Base-by-base conservation (phyloP, 2,113 vertebrate genomes). In the Euleptes europaea region DNA sequence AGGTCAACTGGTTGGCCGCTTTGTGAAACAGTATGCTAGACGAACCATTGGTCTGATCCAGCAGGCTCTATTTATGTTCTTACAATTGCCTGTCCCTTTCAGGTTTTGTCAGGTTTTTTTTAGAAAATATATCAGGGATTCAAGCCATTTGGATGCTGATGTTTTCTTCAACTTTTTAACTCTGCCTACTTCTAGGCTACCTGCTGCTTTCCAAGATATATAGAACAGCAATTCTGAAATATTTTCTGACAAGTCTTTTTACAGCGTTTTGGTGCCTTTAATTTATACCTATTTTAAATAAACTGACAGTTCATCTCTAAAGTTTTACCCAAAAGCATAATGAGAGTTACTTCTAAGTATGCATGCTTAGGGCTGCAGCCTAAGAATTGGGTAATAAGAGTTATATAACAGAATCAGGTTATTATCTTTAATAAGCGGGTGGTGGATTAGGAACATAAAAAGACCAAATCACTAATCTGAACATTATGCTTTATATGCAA, bases 361-460 rank as follows among this genome's bases (percentile, higher is more conserved):
- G 70, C 28, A 14, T 40, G 54, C 51, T 40, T 63, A 65, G 6
- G 23, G 15, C 40, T 78, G 77, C 21, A 79, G 14, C 14, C 57
- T 42, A 21, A 66, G 38, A 28, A 31, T 65, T 60, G n/a, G 78
- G 63, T 63, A n/a, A 31, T 28, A 67, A 44, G 40, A 47, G 28
- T 42, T 17, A 54, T 54, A 54, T 54, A 54, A 54, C 51, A 54
- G 51, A 54, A 54, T 54, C 51, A 54, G 51, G 51, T 54, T 72
- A 44, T 69, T 49, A 40, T 44, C 2, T 82, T 90, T 87, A 82
- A 71, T 72, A 85, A 88, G 81, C 9, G 23, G 23, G 85, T 65
- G 26, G 85, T 65, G 21, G 87, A 88, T n/a, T 78, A 89, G 44
- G 38, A 90, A 88, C 60, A 82, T 78, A 81, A n/a, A n/a, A 72